A percentile compares a stretch with the other conserved stretches of the same genome.
Evolutionary conservation across 2,797 vertebrate genomes (phyloP).

Genomic region (Esox masquinongy): DNA sequence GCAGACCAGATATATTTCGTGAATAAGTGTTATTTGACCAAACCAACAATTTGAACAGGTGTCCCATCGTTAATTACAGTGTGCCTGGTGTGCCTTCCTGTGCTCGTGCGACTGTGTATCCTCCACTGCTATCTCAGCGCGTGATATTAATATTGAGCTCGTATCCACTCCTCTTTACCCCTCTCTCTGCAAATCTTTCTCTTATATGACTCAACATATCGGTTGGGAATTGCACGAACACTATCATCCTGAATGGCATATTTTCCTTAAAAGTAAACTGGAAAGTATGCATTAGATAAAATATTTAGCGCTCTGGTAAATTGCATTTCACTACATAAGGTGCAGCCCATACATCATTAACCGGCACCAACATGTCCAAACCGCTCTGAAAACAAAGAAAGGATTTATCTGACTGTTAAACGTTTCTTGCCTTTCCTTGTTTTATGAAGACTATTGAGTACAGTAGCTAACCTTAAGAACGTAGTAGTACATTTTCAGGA

Average conservation of each 20-base stretch:
- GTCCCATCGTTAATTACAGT: too few relatives aligned
- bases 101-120: conserved; percentile 31
- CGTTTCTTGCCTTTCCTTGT: neutral
- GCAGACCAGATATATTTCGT: too few relatives aligned
- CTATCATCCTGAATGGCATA: conserved; percentile 15
- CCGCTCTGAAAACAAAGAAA: neutral
- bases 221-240: conserved; percentile 26
- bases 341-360: neutral
- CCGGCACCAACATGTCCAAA: neutral
- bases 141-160: conserved; percentile 53
- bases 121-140: conserved; percentile 59
- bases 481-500: conserved; percentile 10
- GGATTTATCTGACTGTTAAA: neutral
- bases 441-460: neutral
- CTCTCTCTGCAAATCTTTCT: conserved; percentile 1
- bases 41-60: too few relatives aligned
- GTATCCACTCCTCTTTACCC: neutral
- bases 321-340: neutral
- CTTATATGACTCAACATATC: conserved; percentile 29
- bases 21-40: too few relatives aligned
- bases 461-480: conserved; percentile 28
- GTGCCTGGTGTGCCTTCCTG: too few relatives aligned
- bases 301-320: neutral
- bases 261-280: conserved; percentile 1
- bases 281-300: too few relatives aligned